Base-by-base conservation (phyloP, 2,797 vertebrate genomes). In the Hypotaenidia okinawae region DNA sequence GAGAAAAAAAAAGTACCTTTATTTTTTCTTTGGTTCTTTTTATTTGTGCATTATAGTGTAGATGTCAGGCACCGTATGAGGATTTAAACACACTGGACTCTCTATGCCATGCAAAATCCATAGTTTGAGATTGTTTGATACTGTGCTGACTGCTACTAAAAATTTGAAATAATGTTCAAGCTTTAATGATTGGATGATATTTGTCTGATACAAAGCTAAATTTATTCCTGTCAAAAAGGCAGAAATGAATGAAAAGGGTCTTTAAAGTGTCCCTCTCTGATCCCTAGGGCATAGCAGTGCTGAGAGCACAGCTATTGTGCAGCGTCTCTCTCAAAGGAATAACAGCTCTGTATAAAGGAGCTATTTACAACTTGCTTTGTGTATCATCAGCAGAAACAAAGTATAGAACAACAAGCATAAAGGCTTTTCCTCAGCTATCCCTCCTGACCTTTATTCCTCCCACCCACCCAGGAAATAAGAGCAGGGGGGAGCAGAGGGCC, bases 311-410 rank as follows among this genome's bases (percentile, higher is more conserved):
- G 83, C 95, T 97, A 81, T 84, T 86, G 87, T 73, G 59, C 63
- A 92, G 90, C 87, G 82, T 72, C 74, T 59, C 94, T 97, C 97
- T 97, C 97, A 86, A 94, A 98, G 97, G 95, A 98, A 97, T 96
- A 97, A 93, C 86, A 93, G 80, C 14, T 67, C 63, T 78, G 68
- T 93, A 67, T 72, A 84, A 96, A 95, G 96, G 82, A 95, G 93
- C 96, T 97, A 97, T 97, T 97, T 97, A 98, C 96, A 97, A 96
- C 93, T 96, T 91, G 95, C 85, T 97, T 96, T 97, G 92, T 96
- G 89, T 96, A 96, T 95, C 95, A 97, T 97, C 97, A 97, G 91
- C 96, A 98, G 87, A 97, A 97, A 96, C 89, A 97, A 96, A 97
- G 95, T 93, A 94, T 19, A 95, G 74, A 96, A 96, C 91, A 97